Percentiles rank a stretch among this genome's conserved stretches.
Conservation (phyloP, 2,888 invertebrate genomes). For the Mechanitis mazaeus region DNA sequence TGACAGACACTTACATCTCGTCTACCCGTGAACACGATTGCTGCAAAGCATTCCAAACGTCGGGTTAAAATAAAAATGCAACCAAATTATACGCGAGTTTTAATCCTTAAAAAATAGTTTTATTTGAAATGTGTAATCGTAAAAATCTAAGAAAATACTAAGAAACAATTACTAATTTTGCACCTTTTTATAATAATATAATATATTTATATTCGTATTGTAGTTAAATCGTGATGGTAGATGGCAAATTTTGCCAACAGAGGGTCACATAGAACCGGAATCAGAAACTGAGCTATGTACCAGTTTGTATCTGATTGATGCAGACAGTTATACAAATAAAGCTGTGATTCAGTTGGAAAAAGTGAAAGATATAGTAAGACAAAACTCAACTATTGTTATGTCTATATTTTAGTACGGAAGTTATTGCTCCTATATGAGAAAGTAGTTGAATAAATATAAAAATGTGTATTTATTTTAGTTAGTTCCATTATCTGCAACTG, state of each 20-base stretch:
- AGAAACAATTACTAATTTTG: not conserved
- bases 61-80: too few relatives aligned
- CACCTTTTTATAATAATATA: not conserved
- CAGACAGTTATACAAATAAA: slow-evolving; percentile 61
- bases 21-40: too few relatives aligned
- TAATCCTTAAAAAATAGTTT: too few relatives aligned
- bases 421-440: not conserved
- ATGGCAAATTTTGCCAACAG: slow-evolving; percentile 57
- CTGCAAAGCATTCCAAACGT: too few relatives aligned
- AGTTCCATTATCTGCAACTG: slow-evolving; percentile 75
- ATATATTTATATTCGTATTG: slow-evolving; percentile 18
- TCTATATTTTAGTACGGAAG: not conserved
- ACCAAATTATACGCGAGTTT: too few relatives aligned
- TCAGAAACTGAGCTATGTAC: slow-evolving; percentile 53
- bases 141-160: too few relatives aligned
- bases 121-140: too few relatives aligned
- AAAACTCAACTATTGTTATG: not conserved
- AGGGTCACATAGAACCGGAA: slow-evolving; percentile 58
- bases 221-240: slow-evolving; percentile 60
- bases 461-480: slow-evolving; percentile 36
- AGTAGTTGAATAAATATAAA: not conserved
- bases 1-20: too few relatives aligned
- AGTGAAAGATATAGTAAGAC: slow-evolving; percentile 67
- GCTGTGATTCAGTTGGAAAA: slow-evolving; percentile 61
- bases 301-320: slow-evolving; percentile 57